Evolutionary conservation across 2,797 vertebrate genomes (phyloP), one percentile per base, ranked within the genome.

Genomic region (Platalea minor): DNA sequence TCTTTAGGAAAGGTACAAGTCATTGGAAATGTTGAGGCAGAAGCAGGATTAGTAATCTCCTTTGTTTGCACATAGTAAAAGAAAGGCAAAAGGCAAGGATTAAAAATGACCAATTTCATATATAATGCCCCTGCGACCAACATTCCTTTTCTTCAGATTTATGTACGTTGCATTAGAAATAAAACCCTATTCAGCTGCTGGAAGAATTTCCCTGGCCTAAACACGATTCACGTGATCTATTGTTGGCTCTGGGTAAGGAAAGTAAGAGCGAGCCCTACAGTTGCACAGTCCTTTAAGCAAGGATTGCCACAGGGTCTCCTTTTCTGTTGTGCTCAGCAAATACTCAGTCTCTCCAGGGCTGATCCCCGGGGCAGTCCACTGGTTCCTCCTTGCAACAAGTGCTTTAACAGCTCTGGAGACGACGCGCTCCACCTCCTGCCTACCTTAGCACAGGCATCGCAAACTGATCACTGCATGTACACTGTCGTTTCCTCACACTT

Each of bases 271-370:
- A 76, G 33, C 51, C 69, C 76, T 53, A 25, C 29, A 56, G 73
- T 95, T 73, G 48, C 61, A 46, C 17, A 61, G 65, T 53, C 24
- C 85, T 88, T 94, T 65, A 41, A 41, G 46, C 50, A 89, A 63
- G 10, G 20, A 63, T 56, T 72, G 73, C 59, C 37, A 59, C 39
- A 92, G 82, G 70, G 56, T 69, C 46, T 95, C 28, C 72, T 75
- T 88, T 89, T 72, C 69, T 95, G 35, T 46, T 54, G 39, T 25
- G 81, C 78, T 92, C 85, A 92, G 75, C 72, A 91, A 89, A 84
- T 57, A 20, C 43, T 60, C 46, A 11, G 43, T 48, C 64, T 78
- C 50, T 91, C 43, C 69, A 56, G 0, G 2, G 65, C 85, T 72
- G 61, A 50, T 56, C 46, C 61, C 51, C 4, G 1, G 60, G 33